Evolutionary conservation across 2,113 vertebrate species (phyloP).

Genomic region (Scomber colias): DNA sequence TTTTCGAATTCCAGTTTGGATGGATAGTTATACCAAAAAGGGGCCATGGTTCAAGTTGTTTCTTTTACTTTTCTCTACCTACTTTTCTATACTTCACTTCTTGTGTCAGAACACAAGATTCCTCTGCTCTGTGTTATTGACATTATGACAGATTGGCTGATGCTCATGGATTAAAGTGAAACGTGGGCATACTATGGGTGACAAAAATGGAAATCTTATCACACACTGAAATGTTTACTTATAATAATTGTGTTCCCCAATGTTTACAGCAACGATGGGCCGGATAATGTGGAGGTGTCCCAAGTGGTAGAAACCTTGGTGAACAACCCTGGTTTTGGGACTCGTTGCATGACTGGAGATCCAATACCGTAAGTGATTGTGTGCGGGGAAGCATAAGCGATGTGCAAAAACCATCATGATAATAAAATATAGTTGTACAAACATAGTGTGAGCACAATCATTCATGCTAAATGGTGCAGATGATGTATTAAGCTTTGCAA

Average conservation of each 20-base stretch:
- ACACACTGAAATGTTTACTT: slow-evolving; percentile 15
- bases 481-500: slow-evolving; percentile 9
- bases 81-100: not conserved
- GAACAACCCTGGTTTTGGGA: slow-evolving; percentile 93
- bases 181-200: not conserved
- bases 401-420: not conserved
- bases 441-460: not conserved
- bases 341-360: slow-evolving; percentile 92
- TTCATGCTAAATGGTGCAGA: not conserved
- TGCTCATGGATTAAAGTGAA: not conserved
- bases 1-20: not conserved
- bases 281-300: slow-evolving; percentile 84
- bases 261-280: slow-evolving; percentile 88
- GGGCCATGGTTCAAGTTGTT: too few relatives aligned
- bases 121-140: slow-evolving; percentile 30
- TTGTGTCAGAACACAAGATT: not conserved
- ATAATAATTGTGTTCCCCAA: slow-evolving; percentile 1
- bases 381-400: not conserved
- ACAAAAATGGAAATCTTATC: slow-evolving; percentile 4
- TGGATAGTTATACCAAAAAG: not conserved
- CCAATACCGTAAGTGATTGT: slow-evolving; percentile 90
- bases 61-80: not conserved
- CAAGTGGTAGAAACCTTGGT: slow-evolving; percentile 88
- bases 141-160: slow-evolving; percentile 19
- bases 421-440: not conserved